These are phyloP conservation scores for Drosophila orosa DNA, from an alignment of 1,140 invertebrate genomes.

Conservation along the genomic window DNA sequence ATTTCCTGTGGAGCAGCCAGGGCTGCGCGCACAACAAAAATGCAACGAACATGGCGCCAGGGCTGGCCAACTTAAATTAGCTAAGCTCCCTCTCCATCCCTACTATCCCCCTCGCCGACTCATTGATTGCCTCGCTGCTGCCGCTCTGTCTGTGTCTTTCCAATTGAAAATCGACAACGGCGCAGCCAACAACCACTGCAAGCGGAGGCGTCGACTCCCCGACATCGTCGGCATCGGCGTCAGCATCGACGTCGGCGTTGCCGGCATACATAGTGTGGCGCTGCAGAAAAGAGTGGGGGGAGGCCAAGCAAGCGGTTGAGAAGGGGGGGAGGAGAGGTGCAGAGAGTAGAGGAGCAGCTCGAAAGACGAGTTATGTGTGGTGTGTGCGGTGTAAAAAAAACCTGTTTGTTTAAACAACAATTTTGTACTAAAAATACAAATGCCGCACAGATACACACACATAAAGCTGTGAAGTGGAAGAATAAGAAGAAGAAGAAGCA, in stretches of 20 bases:
- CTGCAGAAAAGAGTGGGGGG: conserved; percentile 35
- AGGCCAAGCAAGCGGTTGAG: not conserved
- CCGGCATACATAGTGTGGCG: conserved; percentile 59
- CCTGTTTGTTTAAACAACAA: conserved; percentile 82
- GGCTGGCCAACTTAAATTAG: conserved; percentile 71
- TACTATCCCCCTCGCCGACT: not conserved
- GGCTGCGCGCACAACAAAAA: conserved; percentile 39
- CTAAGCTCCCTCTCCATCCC: conserved; percentile 42
- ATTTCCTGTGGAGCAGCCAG: conserved; percentile 64
- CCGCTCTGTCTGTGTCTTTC: conserved; percentile 63
- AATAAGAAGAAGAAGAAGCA: conserved; percentile 24
- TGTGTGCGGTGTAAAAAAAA: conserved; percentile 77
- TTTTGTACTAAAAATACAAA: conserved; percentile 81
- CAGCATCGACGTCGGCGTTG: conserved; percentile 18
- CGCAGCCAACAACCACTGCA: conserved; percentile 58
- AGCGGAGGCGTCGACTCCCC: conserved; percentile 55
- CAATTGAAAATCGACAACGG: conserved; percentile 80
- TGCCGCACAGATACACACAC: conserved; percentile 50
- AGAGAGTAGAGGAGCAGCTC: conserved; percentile 39
- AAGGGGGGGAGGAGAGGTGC: not conserved
- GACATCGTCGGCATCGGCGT: not conserved
- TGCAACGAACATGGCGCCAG: conserved; percentile 58
- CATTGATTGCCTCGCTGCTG: conserved; percentile 46
- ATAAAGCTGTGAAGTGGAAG: conserved; percentile 22
- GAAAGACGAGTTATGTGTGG: conserved; percentile 79